These are phyloP conservation scores for Apamea sordens DNA, from an alignment of 2,888 invertebrate genomes.

Conservation along the genomic window DNA sequence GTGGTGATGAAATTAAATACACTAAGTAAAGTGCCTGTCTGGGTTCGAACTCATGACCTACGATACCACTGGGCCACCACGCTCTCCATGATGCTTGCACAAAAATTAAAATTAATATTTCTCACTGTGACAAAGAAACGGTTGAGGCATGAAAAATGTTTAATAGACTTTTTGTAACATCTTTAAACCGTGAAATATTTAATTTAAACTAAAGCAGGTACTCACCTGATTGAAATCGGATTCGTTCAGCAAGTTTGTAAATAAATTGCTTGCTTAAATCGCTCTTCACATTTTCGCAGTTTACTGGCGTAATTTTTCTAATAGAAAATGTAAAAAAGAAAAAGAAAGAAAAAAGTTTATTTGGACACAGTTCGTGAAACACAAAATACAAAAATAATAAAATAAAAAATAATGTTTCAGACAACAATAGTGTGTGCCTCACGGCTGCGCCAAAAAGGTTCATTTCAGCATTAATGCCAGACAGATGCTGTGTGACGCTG, in stretches of 20 bases:
- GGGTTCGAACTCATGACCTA: no score
- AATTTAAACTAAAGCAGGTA: background rate
- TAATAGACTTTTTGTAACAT: conserved; percentile 20
- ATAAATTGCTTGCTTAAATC: background rate
- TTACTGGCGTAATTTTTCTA: background rate
- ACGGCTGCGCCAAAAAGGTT: no score
- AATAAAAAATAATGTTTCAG: no score
- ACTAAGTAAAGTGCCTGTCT: no score
- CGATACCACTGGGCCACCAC: no score
- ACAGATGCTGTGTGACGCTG: no score
- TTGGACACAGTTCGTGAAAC: no score
- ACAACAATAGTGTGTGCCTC: no score
- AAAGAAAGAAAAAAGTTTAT: no score
- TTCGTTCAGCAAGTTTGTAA: conserved; percentile 24
- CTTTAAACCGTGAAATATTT: conserved; percentile 13
- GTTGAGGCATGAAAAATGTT: conserved; percentile 12
- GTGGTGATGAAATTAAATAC: no score
- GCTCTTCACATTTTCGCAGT: background rate
- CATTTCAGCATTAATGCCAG: no score
- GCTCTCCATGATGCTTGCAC: background rate
- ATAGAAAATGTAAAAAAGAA: background rate
- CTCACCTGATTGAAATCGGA: conserved; percentile 5
- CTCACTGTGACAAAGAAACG: background rate
- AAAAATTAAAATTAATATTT: conserved; percentile 28
- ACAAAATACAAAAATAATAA: no score